phyloP scores from a whole-genome alignment of 2,797 vertebrate species.

The Caiman crocodilus region DNA sequence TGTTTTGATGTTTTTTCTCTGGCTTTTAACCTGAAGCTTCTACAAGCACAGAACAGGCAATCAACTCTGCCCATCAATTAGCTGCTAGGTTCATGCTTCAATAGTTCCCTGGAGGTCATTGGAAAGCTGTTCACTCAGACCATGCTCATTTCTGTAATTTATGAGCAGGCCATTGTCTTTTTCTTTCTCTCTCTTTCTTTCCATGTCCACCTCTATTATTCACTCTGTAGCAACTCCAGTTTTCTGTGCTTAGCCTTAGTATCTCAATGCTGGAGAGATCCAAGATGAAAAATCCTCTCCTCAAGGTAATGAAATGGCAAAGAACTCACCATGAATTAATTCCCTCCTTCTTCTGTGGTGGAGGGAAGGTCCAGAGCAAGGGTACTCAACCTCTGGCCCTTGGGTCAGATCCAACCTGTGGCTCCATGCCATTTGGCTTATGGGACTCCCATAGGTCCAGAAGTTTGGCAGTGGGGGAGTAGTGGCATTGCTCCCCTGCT shows the following conservation, averaged over 20 bases:
- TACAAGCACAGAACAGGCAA: conserved; percentile 6
- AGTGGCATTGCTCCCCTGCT: too few species aligned
- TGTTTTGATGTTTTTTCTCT: not conserved
- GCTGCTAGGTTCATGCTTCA: conserved; percentile 59
- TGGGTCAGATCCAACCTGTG: too few species aligned
- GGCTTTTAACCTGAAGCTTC: conserved; percentile 28
- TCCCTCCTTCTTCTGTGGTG: not conserved
- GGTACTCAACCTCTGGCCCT: too few species aligned
- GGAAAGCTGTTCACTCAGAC: conserved; percentile 53
- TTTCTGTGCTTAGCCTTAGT: not conserved
- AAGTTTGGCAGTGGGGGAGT: too few species aligned
- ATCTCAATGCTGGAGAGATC: not conserved
- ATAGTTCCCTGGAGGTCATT: conserved; percentile 43
- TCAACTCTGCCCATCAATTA: conserved; percentile 55
- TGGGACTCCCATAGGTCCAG: too few species aligned
- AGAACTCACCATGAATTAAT: not conserved
- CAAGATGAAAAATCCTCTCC: not conserved
- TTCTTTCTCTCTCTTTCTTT: not conserved
- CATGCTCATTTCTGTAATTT: not conserved
- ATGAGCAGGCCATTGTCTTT: not conserved
- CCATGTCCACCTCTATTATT: not conserved
- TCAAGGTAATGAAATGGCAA: not conserved
- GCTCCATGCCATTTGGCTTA: too few species aligned
- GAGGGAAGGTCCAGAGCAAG: too few species aligned
- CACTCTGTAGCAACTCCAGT: not conserved